A percentile compares a stretch with the other conserved stretches of the same genome.
Evolutionary conservation across 1,140 invertebrate species (phyloP).

Genomic region (Sipha flava): DNA sequence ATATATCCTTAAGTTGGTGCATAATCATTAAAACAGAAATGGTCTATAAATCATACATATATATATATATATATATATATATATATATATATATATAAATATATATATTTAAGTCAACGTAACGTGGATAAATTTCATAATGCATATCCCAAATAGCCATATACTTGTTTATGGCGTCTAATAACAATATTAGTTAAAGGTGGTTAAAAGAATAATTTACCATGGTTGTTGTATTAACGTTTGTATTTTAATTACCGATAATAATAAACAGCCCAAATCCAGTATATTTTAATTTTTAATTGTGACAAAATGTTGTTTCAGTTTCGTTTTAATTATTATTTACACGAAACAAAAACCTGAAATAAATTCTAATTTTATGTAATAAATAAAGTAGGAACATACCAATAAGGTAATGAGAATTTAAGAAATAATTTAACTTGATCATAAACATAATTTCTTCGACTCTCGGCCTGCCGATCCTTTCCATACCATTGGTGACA

Average conservation of each 20-base stretch:
- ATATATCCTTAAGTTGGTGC: conserved; percentile 12
- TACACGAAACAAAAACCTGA: conserved; percentile 21
- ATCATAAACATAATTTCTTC: conserved; percentile 16
- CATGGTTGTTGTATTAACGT: background rate
- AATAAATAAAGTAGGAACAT: conserved; percentile 24
- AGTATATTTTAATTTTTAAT: background rate
- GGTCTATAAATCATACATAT: background rate
- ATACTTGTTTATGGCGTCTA: background rate
- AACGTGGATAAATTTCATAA: background rate
- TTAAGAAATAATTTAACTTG: conserved; percentile 21
- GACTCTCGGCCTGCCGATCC: background rate
- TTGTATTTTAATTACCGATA: background rate
- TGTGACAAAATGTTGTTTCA: background rate
- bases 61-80: background rate
- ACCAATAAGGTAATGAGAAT: conserved; percentile 16
- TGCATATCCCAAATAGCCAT: background rate
- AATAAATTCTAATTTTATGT: conserved; percentile 14
- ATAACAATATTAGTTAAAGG: background rate
- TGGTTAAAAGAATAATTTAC: background rate
- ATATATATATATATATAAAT: background rate
- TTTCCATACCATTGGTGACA: background rate
- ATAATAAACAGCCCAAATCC: background rate
- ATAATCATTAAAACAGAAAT: conserved; percentile 12
- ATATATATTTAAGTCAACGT: background rate
- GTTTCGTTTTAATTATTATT: conserved; percentile 14